Evolutionary conservation across 2,113 vertebrate species (phyloP).

Genomic region (Pseudopodoces humilis): DNA sequence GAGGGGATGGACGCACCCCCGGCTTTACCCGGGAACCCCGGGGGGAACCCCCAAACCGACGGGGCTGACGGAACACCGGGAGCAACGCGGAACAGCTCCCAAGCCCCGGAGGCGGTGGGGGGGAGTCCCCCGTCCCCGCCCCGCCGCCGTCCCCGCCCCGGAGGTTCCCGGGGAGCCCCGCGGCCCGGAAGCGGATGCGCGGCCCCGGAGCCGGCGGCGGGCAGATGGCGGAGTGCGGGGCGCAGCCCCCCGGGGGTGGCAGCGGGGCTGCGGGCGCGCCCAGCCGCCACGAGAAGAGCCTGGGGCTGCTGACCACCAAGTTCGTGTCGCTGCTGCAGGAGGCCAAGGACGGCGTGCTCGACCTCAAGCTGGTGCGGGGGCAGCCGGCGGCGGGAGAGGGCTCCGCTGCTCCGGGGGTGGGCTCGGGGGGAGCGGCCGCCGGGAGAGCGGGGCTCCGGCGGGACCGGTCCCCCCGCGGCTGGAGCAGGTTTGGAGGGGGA

Average conservation of each 20-base stretch:
- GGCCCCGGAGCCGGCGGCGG: constrained; percentile 70
- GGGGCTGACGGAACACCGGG: background rate
- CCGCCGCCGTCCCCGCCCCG: background rate
- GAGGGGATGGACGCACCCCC: too few species aligned
- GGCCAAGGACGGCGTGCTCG: constrained; percentile 96
- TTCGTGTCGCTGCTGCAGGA: constrained; percentile 96
- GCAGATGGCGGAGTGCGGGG: constrained; percentile 83
- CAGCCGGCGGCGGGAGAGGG: background rate
- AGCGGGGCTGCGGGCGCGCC: constrained; percentile 81
- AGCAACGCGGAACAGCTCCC: rapidly evolving
- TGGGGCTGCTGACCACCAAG: constrained; percentile 95
- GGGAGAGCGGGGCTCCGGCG: background rate
- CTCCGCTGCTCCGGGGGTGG: background rate
- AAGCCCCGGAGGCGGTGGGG: rapidly evolving
- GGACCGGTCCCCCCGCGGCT: background rate
- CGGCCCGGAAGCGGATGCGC: constrained; percentile 77
- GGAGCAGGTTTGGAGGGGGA: background rate
- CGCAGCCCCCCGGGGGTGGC: constrained; percentile 79
- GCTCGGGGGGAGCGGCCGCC: background rate
- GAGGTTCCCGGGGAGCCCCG: constrained; percentile 25
- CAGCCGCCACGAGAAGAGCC: constrained; percentile 95
- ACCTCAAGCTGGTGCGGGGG: constrained; percentile 88
- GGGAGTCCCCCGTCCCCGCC: background rate
- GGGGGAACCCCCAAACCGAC: background rate
- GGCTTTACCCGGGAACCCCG: too few species aligned